Evolutionary conservation across 2,797 vertebrate species (phyloP), one percentile per base, ranked within the genome.

Genomic region (Rhinichthys osculus): DNA sequence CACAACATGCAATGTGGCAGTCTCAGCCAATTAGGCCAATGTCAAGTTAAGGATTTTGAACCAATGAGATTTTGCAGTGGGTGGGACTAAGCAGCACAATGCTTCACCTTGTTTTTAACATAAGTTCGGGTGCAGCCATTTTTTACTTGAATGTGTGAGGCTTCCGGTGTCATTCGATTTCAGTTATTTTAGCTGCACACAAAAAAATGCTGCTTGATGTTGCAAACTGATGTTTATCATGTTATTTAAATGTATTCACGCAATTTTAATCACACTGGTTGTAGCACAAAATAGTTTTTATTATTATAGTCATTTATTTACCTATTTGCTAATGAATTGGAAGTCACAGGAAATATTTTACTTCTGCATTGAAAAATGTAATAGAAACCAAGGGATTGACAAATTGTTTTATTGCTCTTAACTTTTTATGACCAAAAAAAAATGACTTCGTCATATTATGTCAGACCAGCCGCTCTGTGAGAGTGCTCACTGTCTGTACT

Each of bases 391-490:
- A 40, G 19, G 50, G 21, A 57, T n/a, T 59, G 5, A 5, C 54
- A 62, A 10, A 52, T 47, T 10, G 14, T 42, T 78, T 59, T 4
- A 35, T 54, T 11, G 0, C 30, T 54, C 52, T 76, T 76, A 21
- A 23, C 30, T 35, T 76, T 76, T 52, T 54, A 76, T 0, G 13
- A 40, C 38, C 30, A 35, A 19, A 33, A 69, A 64, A 27, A 64
- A 6, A 66, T 1, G 30, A 0, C 54, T 81, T 85, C 30, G 54
- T 62, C 17, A 5, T 33, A 5, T 81, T 79, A 57, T 76, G 38
- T 79, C n/a, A 7, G 69, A 86, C 50, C 59, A 86, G 38, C 40
- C 54, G 16, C 13, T 59, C 21, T 62, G 70, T 83, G 54, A 50
- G 70, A 69, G 52, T 27, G 27, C 64, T 76, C 19, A 33, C 35